These are phyloP conservation scores for Biston betularia DNA, from an alignment of 2,888 invertebrate species.

Conservation along the genomic window DNA sequence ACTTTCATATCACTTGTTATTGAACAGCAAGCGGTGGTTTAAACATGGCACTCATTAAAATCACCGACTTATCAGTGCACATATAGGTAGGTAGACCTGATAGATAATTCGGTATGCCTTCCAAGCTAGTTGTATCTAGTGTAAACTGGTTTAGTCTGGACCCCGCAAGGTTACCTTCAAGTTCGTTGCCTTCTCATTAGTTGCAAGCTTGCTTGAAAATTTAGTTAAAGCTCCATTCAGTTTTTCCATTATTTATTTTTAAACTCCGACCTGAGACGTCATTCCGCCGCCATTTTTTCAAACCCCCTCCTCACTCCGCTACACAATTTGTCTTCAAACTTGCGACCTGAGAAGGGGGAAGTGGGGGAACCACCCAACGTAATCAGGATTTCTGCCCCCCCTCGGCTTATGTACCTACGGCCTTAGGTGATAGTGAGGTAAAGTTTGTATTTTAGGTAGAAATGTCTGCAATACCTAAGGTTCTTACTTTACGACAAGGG, in stretches of 20 bases:
- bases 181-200: slow-evolving; percentile 31
- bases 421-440: slow-evolving; percentile 69
- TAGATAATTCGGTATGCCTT: too few relatives aligned
- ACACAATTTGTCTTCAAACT: slow-evolving; percentile 77
- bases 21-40: too few relatives aligned
- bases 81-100: not conserved
- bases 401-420: slow-evolving; percentile 56
- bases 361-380: slow-evolving; percentile 41
- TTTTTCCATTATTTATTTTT: slow-evolving; percentile 64
- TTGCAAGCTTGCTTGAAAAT: slow-evolving; percentile 36
- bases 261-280: slow-evolving; percentile 63
- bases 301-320: slow-evolving; percentile 47
- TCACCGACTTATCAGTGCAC: not conserved
- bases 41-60: too few relatives aligned
- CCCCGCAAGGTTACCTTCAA: slow-evolving; percentile 20
- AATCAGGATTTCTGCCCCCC: slow-evolving; percentile 52
- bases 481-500: slow-evolving; percentile 9
- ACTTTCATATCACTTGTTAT: too few relatives aligned
- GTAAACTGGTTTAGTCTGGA: slow-evolving; percentile 1
- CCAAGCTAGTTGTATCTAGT: not conserved
- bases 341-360: slow-evolving; percentile 65
- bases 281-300: slow-evolving; percentile 72
- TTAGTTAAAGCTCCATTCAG: slow-evolving; percentile 48
- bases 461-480: slow-evolving; percentile 10
- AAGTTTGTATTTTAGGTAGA: slow-evolving; percentile 43